Evolutionary conservation across 1,140 invertebrate species (phyloP), one percentile per base, ranked within the genome.

Genomic region (Drosophila repletoides): DNA sequence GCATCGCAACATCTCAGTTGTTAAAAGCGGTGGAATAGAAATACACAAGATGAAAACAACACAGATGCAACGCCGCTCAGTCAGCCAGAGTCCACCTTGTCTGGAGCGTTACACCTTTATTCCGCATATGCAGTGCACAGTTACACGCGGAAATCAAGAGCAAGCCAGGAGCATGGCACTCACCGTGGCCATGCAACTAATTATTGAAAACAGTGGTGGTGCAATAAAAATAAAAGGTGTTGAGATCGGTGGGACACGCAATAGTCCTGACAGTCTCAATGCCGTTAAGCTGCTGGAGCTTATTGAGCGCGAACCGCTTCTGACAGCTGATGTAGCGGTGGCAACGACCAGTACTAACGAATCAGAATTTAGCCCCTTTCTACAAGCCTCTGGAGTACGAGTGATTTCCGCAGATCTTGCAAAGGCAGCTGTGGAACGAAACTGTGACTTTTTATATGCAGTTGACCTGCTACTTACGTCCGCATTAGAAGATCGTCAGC

Each of bases 21-120:
- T 96, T n/a, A 93, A 94, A 76, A 94, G 95, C 38, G 97, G 96
- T 3, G 97, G 97, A 15, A 92, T 99, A 21, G 96, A 98, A 90
- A 92, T 99, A 3, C 93, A 96, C 80, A 97, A 97, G 59, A 93
- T 99, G 88, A 98, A 98, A 90, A 95, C 96, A 0, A 95, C 95
- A 59, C 91, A 98, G 14, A 97, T 97, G 0, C 97, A 97, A 17
- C 92, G 95, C 41, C 93, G 96, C 48, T 93, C 94, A 65, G 93
- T 94, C 72, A 81, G 91, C n/a, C 96, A 97, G 87, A 87, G 93
- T 36, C 53, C 93, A 10, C 97, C 96, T 4, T 94, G 94, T 63
- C 90, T 96, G 4, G 97, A 98, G 91, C 93, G 94, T 61, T 98
- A 96, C 84, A 91, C 92, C 1, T 98, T 98, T 83, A 91, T 97